Conservation (phyloP, 2,888 invertebrate genomes). For the Phyllotreta cruciferae region DNA sequence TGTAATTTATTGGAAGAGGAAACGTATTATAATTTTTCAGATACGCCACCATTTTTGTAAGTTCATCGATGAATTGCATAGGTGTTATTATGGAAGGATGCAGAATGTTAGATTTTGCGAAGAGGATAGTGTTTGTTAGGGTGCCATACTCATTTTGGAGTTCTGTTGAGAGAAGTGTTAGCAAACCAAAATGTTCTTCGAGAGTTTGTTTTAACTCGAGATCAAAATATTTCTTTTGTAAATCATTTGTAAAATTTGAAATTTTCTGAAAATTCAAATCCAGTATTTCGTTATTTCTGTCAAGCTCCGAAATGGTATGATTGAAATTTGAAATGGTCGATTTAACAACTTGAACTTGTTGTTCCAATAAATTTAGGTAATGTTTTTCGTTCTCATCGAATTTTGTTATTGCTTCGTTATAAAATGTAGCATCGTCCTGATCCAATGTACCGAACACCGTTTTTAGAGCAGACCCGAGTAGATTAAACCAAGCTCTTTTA, state of each 20-base stretch:
- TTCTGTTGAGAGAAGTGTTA: constrained; percentile 23
- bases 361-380: constrained; percentile 20
- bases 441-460: constrained; percentile 31
- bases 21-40: constrained; percentile 1
- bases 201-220: constrained; percentile 26
- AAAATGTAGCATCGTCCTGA: constrained; percentile 28
- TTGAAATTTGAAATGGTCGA: constrained; percentile 32
- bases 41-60: constrained; percentile 10
- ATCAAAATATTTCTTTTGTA: constrained; percentile 14
- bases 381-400: constrained; percentile 20
- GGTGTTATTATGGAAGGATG: constrained; percentile 32
- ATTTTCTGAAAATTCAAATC: constrained; percentile 25
- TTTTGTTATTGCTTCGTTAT: constrained; percentile 26
- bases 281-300: constrained; percentile 24
- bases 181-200: constrained; percentile 23
- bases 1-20: constrained; percentile 5
- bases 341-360: constrained; percentile 29
- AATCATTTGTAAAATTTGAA: neutral
- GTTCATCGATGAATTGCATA: constrained; percentile 19
- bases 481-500: constrained; percentile 30
- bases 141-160: constrained; percentile 17
- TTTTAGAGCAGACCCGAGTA: constrained; percentile 29
- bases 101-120: constrained; percentile 28
- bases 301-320: constrained; percentile 16
- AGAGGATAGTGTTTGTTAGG: constrained; percentile 13